These are phyloP conservation scores for Cliona cf. orientalis DNA, from an alignment of 37 sponge, comb jelly and placozoan species.

Conservation along the genomic window DNA sequence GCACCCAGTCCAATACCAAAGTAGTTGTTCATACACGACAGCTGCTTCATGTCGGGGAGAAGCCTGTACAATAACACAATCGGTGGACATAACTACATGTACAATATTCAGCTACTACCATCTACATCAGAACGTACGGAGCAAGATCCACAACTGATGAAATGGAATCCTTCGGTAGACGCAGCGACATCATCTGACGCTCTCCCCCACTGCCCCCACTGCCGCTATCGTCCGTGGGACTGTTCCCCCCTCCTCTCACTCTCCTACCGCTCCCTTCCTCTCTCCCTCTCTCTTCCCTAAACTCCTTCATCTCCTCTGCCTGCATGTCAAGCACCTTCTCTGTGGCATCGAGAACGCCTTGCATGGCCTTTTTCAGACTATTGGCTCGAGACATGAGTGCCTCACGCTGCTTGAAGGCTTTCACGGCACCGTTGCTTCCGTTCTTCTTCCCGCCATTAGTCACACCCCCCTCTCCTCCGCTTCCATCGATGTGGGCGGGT, in stretches of 20 bases:
- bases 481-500: background rate
- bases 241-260: no score
- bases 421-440: no score
- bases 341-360: constrained; percentile 71
- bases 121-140: constrained; percentile 22
- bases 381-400: constrained; percentile 84
- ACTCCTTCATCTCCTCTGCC: constrained; percentile 7
- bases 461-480: background rate
- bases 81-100: background rate
- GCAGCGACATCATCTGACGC: no score
- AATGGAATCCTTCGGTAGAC: no score
- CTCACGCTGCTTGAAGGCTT: constrained; percentile 64
- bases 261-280: no score
- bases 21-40: constrained; percentile 94
- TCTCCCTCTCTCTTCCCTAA: background rate
- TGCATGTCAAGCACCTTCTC: constrained; percentile 18
- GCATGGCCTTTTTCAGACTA: constrained; percentile 87
- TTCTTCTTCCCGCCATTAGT: background rate
- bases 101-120: background rate
- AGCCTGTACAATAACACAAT: constrained; percentile 2
- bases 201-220: background rate
- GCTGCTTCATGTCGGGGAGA: constrained; percentile 60
- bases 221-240: background rate
- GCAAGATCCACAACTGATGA: constrained; percentile 37
- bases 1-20: constrained; percentile 95